Evolutionary conservation across 2,797 vertebrate genomes (phyloP).

Genomic region (Gambusia yucatana): DNA sequence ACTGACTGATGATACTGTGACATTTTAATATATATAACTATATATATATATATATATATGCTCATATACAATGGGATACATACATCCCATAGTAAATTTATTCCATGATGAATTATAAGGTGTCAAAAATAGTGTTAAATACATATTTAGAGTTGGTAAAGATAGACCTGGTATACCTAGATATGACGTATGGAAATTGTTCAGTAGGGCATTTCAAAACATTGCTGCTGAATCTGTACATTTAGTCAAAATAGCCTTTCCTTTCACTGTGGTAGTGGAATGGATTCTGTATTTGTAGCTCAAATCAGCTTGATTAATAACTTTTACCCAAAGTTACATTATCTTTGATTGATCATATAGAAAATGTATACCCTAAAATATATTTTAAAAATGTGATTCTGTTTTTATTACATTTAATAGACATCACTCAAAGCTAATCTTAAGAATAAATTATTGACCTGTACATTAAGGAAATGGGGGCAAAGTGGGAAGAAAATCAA

Average conservation of each 20-base stretch:
- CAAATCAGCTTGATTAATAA: too few species aligned
- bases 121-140: neutral
- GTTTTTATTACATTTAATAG: neutral
- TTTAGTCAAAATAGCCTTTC: neutral
- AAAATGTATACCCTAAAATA: neutral
- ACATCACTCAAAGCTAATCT: neutral
- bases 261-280: neutral
- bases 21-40: neutral
- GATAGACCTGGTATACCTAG: neutral
- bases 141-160: neutral
- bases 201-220: neutral
- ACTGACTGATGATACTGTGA: neutral
- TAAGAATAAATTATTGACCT: too few species aligned
- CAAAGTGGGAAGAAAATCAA: too few species aligned
- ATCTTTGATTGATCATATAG: neutral
- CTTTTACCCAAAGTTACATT: neutral
- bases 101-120: neutral
- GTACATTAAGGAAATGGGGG: too few species aligned
- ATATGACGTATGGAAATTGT: neutral
- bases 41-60: too few species aligned
- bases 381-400: neutral
- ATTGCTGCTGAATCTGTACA: neutral
- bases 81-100: neutral
- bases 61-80: too few species aligned
- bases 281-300: too few species aligned